Base-by-base conservation (phyloP, 2,888 invertebrate species). In the Tipula lateralis region DNA sequence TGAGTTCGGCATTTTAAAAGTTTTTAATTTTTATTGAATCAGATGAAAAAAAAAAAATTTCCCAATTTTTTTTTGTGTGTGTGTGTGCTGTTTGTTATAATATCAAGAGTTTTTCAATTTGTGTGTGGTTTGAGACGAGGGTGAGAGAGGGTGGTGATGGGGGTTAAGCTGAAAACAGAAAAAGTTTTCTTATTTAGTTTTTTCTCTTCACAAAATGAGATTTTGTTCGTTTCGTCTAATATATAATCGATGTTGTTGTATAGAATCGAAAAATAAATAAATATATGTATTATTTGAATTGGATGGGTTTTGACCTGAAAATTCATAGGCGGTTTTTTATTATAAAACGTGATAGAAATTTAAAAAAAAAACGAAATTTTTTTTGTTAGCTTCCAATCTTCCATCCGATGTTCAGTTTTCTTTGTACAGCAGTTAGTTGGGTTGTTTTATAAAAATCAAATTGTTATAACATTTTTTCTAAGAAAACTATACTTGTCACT, bases 1-100 rank as follows among this genome's bases (percentile, higher is more conserved):
- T 66, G 66, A 66, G 66, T 66, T 66, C 66, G 66, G 24, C 9
- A 66, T 66, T 66, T 66, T 66, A 66, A 66, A 66, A 66, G 66
- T 66, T 66, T 66, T 66, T 66, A 66, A 66, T 66, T 66, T 66
- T 66, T 66, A 66, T 66, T 66, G 66, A 66, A 66, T 66, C 66
- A 66, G 66, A 66, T 24, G 66, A 24, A 66, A n/a, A n/a, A n/a
- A n/a, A n/a, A n/a, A n/a, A n/a, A n/a, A 66, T 66, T 66, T 44
- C 36, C 13, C 44, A 44, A 44, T 44, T 44, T 36, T 44, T 44
- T 16, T 44, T 24, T 66, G n/a, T n/a, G n/a, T n/a, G n/a, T n/a
- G n/a, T n/a, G n/a, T n/a, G n/a, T n/a, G n/a, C n/a, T n/a, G n/a
- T n/a, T n/a, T n/a, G n/a, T n/a, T n/a, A n/a, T n/a, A 24, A 44